Conservation (phyloP, 2,113 vertebrate species). For the Prionailurus bengalensis region DNA sequence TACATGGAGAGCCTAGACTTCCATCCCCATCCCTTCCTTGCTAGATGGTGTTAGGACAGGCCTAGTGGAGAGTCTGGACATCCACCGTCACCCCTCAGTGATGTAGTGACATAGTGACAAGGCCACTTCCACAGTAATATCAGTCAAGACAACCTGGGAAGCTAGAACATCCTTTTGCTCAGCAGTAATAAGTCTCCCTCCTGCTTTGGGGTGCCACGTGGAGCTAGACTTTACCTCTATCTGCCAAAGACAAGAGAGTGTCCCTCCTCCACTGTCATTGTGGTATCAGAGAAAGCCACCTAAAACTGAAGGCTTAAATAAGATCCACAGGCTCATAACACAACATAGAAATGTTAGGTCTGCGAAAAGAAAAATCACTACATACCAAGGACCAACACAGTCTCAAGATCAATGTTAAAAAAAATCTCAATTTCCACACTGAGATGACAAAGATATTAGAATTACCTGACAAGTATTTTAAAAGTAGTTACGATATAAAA, state of each 20-base stretch:
- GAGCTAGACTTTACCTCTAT: neutral
- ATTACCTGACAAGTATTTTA: neutral
- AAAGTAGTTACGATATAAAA: neutral
- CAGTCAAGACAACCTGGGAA: neutral
- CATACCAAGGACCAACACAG: neutral
- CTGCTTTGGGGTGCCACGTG: too few relatives aligned
- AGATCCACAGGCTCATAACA: neutral
- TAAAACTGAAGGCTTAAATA: neutral
- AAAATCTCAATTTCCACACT: neutral
- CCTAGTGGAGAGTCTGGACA: too few relatives aligned
- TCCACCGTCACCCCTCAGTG: neutral
- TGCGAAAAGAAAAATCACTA: neutral
- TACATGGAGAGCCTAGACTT: neutral
- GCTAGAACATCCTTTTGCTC: neutral
- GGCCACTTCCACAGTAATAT: neutral
- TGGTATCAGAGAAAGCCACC: neutral
- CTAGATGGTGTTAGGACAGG: neutral
- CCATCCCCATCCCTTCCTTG: neutral
- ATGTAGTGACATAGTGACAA: too few relatives aligned
- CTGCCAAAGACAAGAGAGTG: neutral
- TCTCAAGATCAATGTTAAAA: neutral
- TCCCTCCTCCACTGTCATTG: neutral
- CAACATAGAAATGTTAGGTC: neutral
- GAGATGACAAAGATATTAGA: neutral
- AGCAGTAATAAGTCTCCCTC: neutral